A percentile compares a stretch with the other conserved stretches of the same genome.
Conservation (phyloP, 2,888 invertebrate species). For the Drosophila trichaetosa region DNA sequence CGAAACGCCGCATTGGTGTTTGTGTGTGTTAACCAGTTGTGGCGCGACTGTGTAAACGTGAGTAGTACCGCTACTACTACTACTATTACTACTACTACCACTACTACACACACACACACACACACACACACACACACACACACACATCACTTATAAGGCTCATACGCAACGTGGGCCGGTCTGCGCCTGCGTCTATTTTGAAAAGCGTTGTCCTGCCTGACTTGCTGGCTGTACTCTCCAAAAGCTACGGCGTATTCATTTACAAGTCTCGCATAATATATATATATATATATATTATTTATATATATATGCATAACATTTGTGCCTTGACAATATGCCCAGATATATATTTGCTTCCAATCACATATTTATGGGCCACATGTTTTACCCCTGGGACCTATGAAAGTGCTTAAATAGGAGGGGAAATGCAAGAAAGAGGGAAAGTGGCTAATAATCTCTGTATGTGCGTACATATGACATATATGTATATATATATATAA, state of each 20-base stretch:
- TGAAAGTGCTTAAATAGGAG: not conserved
- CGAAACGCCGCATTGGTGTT: slow-evolving; percentile 6
- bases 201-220: slow-evolving; percentile 59
- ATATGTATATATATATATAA: not conserved
- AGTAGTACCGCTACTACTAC: slow-evolving; percentile 31
- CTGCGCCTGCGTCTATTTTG: slow-evolving; percentile 72
- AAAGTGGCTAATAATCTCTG: not conserved
- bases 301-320: not conserved
- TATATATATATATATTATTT: not conserved
- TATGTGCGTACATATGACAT: not conserved
- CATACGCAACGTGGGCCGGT: slow-evolving; percentile 60
- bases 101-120: not conserved
- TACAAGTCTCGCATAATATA: not conserved
- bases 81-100: not conserved
- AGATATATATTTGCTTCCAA: not conserved
- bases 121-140: slow-evolving; percentile 6
- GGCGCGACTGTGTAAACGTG: slow-evolving; percentile 38
- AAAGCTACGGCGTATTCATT: not conserved
- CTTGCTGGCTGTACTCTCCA: not conserved
- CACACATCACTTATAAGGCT: slow-evolving; percentile 17
- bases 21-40: slow-evolving; percentile 30
- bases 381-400: not conserved
- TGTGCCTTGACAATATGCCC: not conserved
- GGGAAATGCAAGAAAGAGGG: not conserved
- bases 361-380: not conserved